A percentile compares a stretch with the other conserved stretches of the same genome.
Evolutionary conservation across 2,888 invertebrate species (phyloP).

Genomic region (Macroteleia sp.): DNA sequence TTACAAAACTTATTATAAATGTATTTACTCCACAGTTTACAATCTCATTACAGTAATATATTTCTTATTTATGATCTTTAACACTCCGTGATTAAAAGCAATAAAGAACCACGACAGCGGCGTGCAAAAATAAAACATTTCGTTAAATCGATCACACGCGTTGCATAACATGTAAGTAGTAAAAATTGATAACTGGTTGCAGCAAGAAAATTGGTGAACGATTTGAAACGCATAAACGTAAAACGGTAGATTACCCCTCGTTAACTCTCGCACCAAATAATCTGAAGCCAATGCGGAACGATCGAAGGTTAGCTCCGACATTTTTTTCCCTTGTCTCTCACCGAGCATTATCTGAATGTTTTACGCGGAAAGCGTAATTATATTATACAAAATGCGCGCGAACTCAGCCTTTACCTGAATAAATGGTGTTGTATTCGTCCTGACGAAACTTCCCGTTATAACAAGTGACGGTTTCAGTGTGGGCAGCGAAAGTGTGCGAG

Average conservation of each 20-base stretch:
- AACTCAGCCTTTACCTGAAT: neutral
- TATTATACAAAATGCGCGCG: constrained; percentile 15
- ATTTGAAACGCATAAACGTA: constrained; percentile 21
- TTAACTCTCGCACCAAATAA: constrained; percentile 19
- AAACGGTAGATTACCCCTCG: constrained; percentile 25
- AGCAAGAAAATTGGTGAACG: constrained; percentile 24
- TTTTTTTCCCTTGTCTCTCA: neutral
- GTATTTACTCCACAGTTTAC: no score
- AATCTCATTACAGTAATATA: no score
- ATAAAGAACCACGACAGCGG: no score
- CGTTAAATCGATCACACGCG: neutral
- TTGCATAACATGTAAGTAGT: constrained; percentile 12
- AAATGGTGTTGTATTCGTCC: constrained; percentile 18
- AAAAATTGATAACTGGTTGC: constrained; percentile 22
- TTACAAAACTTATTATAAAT: no score
- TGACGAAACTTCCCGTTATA: constrained; percentile 26
- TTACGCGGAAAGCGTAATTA: constrained; percentile 22
- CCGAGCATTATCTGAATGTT: constrained; percentile 6
- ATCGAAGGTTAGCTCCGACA: constrained; percentile 10
- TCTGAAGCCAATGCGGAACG: constrained; percentile 18
- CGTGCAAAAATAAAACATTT: constrained; percentile 6
- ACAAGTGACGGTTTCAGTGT: constrained; percentile 15
- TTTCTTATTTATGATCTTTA: no score
- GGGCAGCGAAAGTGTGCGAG: constrained; percentile 20
- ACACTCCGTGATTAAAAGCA: neutral